Percentiles rank a stretch among this genome's conserved stretches.
These are phyloP conservation scores for Toxotes jaculatrix DNA, from an alignment of 2,113 vertebrate species.

Conservation along the genomic window DNA sequence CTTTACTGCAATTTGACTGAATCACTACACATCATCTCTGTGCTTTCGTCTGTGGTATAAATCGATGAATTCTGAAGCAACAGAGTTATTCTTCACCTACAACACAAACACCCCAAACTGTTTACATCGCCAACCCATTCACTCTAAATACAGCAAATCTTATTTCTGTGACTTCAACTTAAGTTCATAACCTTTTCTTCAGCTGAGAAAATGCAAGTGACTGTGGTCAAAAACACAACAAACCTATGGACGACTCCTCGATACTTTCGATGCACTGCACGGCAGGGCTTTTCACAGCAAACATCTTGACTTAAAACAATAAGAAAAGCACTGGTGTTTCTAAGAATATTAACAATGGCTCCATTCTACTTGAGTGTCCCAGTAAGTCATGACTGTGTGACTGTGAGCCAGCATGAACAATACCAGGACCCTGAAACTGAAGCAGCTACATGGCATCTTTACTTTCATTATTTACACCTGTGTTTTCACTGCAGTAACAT, in stretches of 20 bases:
- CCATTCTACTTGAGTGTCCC: too few species aligned
- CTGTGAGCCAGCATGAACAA: too few species aligned
- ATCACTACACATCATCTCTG: neutral
- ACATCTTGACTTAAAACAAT: neutral
- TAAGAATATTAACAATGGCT: neutral
- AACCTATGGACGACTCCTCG: neutral
- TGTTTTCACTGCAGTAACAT: too few species aligned
- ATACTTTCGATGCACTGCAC: neutral
- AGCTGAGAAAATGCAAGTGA: neutral
- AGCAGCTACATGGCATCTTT: too few species aligned
- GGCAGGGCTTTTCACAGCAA: neutral
- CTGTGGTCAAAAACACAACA: neutral
- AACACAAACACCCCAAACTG: neutral
- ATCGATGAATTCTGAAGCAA: neutral
- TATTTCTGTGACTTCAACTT: too few species aligned
- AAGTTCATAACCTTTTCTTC: neutral
- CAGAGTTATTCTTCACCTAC: neutral
- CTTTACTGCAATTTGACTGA: conserved; percentile 13
- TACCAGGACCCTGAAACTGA: too few species aligned
- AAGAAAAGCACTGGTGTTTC: neutral
- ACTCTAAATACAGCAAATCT: neutral
- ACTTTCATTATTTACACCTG: too few species aligned
- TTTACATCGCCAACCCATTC: neutral
- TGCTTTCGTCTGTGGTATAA: neutral
- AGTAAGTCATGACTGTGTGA: too few species aligned